These are phyloP conservation scores for Phylloscopus collybita DNA, from an alignment of 2,797 vertebrate species.

Conservation along the genomic window DNA sequence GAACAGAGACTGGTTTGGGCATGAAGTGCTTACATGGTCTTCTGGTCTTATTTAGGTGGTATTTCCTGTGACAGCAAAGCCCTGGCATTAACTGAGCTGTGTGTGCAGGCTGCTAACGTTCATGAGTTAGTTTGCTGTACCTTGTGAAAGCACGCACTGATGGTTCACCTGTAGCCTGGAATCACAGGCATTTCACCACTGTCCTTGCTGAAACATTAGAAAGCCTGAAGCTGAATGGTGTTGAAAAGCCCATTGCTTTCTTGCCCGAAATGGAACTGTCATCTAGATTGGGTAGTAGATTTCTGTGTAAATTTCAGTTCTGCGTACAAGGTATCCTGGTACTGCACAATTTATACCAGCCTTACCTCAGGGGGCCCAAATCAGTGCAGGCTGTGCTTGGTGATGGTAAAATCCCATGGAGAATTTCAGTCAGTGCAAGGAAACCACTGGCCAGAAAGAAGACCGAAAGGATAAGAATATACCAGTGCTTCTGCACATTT, in stretches of 20 bases:
- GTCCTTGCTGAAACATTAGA: neutral
- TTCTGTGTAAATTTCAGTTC: neutral
- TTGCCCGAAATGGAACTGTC: rapidly evolving
- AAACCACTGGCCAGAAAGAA: neutral
- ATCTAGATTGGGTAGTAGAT: neutral
- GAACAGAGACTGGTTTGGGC: neutral
- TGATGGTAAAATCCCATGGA: neutral
- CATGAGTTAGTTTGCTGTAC: neutral
- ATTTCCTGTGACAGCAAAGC: neutral
- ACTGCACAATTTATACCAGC: neutral
- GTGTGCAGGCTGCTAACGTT: rapidly evolving
- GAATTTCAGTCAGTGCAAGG: neutral
- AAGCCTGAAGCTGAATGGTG: neutral
- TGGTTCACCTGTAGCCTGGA: neutral
- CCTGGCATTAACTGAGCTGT: neutral
- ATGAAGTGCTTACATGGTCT: neutral
- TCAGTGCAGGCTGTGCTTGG: neutral
- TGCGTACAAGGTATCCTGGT: neutral
- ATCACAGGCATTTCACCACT: neutral
- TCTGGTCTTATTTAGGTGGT: neutral
- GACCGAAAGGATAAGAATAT: neutral
- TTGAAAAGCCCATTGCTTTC: neutral
- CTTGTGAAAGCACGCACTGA: neutral
- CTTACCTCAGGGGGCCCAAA: rapidly evolving
- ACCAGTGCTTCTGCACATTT: neutral